A percentile compares a stretch with the other conserved stretches of the same genome.
These are phyloP conservation scores for Drosophila baimaii DNA, from an alignment of 1,140 invertebrate species.

Conservation along the genomic window DNA sequence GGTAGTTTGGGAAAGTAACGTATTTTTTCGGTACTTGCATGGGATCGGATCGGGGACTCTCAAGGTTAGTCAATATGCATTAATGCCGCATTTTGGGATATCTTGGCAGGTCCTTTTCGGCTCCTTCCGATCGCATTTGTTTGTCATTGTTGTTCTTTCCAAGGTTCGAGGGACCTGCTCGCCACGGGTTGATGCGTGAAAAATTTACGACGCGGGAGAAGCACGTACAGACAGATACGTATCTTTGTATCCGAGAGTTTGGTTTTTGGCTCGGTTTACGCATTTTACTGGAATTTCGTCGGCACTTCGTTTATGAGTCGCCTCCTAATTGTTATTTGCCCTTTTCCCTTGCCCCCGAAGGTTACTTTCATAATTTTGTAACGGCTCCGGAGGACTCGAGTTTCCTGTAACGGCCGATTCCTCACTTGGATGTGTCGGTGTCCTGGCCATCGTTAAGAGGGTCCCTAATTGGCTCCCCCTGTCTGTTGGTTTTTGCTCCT, in stretches of 20 bases:
- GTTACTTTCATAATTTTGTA: conserved; percentile 51
- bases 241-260: conserved; percentile 38
- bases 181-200: conserved; percentile 70
- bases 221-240: conserved; percentile 32
- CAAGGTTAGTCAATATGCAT: conserved; percentile 81
- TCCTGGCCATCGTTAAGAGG: conserved; percentile 22
- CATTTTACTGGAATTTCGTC: conserved; percentile 73
- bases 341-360: conserved; percentile 40
- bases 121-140: conserved; percentile 60
- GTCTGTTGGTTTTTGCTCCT: conserved; percentile 10
- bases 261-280: conserved; percentile 50
- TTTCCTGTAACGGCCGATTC: conserved; percentile 55
- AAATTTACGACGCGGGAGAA: conserved; percentile 65
- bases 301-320: conserved; percentile 65
- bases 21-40: conserved; percentile 60
- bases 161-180: conserved; percentile 46
- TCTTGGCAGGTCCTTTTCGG: conserved; percentile 70
- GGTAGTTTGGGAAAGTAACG: conserved; percentile 65
- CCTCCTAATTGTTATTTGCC: conserved; percentile 65
- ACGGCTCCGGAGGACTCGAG: conserved; percentile 28
- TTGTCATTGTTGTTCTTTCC: conserved; percentile 77
- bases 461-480: conserved; percentile 18
- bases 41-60: conserved; percentile 33
- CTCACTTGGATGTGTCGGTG: background rate
- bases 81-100: conserved; percentile 72